phyloP scores from a whole-genome alignment of 2,888 invertebrate genomes.

The Hirtodrosophila histrioides region DNA sequence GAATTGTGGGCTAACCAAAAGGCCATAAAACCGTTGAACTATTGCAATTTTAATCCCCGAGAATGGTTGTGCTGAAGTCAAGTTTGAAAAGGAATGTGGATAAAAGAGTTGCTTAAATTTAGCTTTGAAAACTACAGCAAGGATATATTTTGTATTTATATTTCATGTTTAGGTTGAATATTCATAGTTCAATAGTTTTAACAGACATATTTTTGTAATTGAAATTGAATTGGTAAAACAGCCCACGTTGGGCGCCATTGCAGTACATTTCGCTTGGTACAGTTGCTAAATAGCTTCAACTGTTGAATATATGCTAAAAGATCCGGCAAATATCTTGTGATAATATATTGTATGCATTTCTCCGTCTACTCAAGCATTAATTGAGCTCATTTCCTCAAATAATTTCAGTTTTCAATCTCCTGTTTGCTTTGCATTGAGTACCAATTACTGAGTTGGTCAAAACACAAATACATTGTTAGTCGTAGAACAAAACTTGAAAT shows the following conservation, averaged over 20 bases:
- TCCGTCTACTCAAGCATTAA: no score
- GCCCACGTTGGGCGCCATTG: slow-evolving; percentile 1
- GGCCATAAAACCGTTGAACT: slow-evolving; percentile 50
- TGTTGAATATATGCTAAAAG: no score
- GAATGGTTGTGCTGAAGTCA: slow-evolving; percentile 22
- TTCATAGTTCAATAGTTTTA: slow-evolving; percentile 4
- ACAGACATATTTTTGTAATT: slow-evolving; percentile 6
- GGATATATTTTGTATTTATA: slow-evolving; percentile 24
- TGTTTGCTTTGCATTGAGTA: background rate
- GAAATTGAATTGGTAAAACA: no score
- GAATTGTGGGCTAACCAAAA: slow-evolving; percentile 25
- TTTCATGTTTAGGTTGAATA: slow-evolving; percentile 1
- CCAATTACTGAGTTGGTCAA: background rate
- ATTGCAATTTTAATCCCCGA: slow-evolving; percentile 37
- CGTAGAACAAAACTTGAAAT: no score
- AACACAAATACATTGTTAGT: no score
- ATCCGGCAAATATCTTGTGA: no score
- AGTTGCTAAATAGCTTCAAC: no score
- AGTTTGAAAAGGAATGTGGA: slow-evolving; percentile 14
- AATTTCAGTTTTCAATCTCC: no score
- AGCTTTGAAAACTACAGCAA: background rate
- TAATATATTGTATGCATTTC: no score
- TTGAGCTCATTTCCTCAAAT: no score
- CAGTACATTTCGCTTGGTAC: no score
- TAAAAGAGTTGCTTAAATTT: slow-evolving; percentile 8